A percentile compares a stretch with the other conserved stretches of the same genome.
These are phyloP conservation scores for Gymnocephalus cernua DNA, from an alignment of 2,113 vertebrate genomes.

Conservation along the genomic window DNA sequence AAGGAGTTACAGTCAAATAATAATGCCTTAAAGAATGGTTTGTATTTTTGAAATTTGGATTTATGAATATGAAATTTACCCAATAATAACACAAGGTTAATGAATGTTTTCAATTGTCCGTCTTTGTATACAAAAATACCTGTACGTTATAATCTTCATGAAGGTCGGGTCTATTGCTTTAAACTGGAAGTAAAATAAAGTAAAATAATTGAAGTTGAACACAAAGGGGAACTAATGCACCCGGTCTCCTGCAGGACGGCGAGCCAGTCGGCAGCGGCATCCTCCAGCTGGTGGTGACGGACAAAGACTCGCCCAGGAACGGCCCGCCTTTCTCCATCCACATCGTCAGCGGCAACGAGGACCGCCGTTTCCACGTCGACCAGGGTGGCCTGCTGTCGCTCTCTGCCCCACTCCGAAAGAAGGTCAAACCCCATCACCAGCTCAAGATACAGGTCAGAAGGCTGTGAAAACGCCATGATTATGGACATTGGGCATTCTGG, in stretches of 20 bases:
- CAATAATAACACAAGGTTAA: too few relatives aligned
- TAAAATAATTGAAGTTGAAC: neutral
- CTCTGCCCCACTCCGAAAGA: conserved; percentile 84
- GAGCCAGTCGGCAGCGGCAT: conserved; percentile 88
- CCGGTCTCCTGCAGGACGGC: conserved; percentile 86
- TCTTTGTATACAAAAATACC: too few relatives aligned
- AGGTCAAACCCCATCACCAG: conserved; percentile 85
- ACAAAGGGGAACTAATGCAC: neutral
- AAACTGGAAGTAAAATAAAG: neutral
- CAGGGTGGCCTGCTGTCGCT: conserved; percentile 92
- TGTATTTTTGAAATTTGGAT: too few relatives aligned
- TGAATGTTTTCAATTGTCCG: too few relatives aligned
- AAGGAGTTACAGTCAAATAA: too few relatives aligned
- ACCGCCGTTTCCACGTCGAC: conserved; percentile 89
- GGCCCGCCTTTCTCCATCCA: conserved; percentile 92
- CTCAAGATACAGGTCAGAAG: conserved; percentile 92
- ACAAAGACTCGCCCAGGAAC: conserved; percentile 92
- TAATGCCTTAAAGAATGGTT: too few relatives aligned
- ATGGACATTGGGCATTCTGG: too few relatives aligned
- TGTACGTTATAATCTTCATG: neutral
- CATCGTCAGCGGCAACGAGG: conserved; percentile 91
- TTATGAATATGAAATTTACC: too few relatives aligned
- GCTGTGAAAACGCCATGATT: too few relatives aligned
- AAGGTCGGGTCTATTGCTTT: too few relatives aligned
- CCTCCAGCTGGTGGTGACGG: conserved; percentile 91